Evolutionary conservation across 2,888 invertebrate genomes (phyloP), one percentile per base, ranked within the genome.

Genomic region (Smittia sp.): DNA sequence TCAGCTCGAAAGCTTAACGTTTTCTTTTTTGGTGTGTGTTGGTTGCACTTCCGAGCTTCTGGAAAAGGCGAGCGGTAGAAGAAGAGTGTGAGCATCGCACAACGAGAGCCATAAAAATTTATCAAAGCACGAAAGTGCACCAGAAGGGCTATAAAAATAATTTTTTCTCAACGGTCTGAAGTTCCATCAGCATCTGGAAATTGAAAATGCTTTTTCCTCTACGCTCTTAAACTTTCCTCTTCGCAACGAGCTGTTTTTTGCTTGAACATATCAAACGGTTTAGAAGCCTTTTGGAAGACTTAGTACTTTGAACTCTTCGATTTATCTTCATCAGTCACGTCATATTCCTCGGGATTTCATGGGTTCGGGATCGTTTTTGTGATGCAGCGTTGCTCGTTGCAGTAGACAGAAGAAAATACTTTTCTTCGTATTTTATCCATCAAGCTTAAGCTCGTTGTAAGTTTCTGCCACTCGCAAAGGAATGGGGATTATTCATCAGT

Each of bases 81-180:
- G 18, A 22, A 20, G 58, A 58, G 9, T 22, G 13, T 22, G 46
- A n/a, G 18, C 58, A 58, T 58, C 22, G 58, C 58, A 58, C 58
- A 58, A 58, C 20, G 27, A 38, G 54, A 72, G 54, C 62, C 54
- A 72, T 72, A 72, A 72, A 72, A 72, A 72, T 72, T 32, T 72
- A 72, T 72, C 72, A 72, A 63, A 72, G 62, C 72, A 72, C 72
- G 27, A 63, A 63, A 24, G 63, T 25, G 27, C 22, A 38, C 58
- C 72, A 72, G 39, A 72, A 72, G 62, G 72, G 39, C 72, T 27
- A 72, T 72, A 72, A 72, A 70, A 72, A 72, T 72, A 72, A 72
- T 72, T 72, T 72, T 58, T 58, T 58, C 58, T 13, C 22, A 22
- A 52, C n/a, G n/a, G n/a, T n/a, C 15, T 13, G 9, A 58, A 58